Evolutionary conservation across 2,113 vertebrate genomes (phyloP).

Genomic region (Ciconia boyciana): DNA sequence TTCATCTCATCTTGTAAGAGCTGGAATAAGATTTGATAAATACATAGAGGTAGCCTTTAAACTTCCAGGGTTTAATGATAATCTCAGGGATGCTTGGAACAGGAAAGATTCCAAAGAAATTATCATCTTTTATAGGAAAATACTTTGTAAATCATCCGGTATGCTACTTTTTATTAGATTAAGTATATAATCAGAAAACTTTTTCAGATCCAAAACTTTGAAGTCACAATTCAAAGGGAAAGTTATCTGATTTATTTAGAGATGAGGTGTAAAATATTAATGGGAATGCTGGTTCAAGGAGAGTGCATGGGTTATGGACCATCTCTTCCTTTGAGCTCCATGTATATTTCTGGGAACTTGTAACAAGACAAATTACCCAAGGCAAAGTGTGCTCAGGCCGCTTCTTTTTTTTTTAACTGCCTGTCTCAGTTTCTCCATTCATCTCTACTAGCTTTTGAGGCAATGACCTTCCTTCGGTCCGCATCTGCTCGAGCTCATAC

Average conservation of each 20-base stretch:
- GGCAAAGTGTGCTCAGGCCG: not conserved
- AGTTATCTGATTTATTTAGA: conserved; percentile 3
- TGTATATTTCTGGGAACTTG: not conserved
- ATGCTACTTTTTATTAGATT: conserved; percentile 3
- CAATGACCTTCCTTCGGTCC: not conserved
- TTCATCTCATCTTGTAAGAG: not conserved
- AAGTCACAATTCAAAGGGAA: conserved; percentile 24
- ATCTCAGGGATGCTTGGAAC: not conserved
- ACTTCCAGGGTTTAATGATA: not conserved
- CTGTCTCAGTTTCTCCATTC: not conserved
- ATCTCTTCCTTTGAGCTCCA: not conserved
- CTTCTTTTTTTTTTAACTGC: not conserved
- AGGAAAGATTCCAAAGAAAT: not conserved
- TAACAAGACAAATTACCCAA: not conserved
- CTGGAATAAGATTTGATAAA: not conserved
- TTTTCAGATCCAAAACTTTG: not conserved
- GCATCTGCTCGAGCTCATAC: not conserved
- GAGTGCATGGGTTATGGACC: not conserved
- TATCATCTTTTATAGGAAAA: not conserved
- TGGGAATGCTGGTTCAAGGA: not conserved
- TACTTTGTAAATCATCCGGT: not conserved
- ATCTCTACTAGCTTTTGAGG: not conserved
- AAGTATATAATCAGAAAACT: not conserved
- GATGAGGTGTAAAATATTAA: not conserved
- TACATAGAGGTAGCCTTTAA: not conserved